Evolutionary conservation across 2,888 invertebrate species (phyloP), one percentile per base, ranked within the genome.

Genomic region (Ormyrus rosae): DNA sequence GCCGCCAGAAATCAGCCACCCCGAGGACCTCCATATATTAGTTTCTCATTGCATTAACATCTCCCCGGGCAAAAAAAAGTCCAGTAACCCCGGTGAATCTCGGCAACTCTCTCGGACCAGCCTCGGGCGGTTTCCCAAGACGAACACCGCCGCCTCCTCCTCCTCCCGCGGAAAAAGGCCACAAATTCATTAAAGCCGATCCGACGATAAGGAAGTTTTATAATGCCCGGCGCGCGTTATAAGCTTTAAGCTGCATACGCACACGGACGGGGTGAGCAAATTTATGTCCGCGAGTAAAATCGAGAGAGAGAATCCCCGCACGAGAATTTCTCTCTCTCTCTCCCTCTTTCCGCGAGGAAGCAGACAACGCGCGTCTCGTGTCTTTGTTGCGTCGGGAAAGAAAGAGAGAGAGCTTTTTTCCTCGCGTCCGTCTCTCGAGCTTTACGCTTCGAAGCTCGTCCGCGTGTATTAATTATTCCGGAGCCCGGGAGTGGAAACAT

Each of bases 131-230:
- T 77, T 69, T 69, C 34, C 56, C 48, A 70, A 70, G 77, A 70
- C 46, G 55, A 70, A 70, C 70, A 64, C 45, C 70, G 58, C 11
- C 63, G n/a, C 67, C 11, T 48, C 34, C 34, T 48, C 34, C 34
- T 58, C 55, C 10, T 8, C 10, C 10, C 13, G 45, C 13, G 45
- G 13, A 46, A 58, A 55, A 79, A 70, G 69, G 64, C 51, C 67
- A 74, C 56, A 76, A 80, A 76, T 80, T 80, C 80, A 76, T 80
- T 80, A 80, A 76, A 80, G 67, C 76, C 56, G 80, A 80, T 80
- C 63, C 13, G 10, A 8, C 63, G 76, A 76, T 76, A 76, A 63
- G 67, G n/a, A 58, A 80, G 67, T 80, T 76, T 80, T 76, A 80
- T 80, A 76, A 76, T 67, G 48, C 8, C 9, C 60, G 45, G 5